Conservation (phyloP, 2,113 vertebrate genomes). For the human region GRCh38 chr11:74549001-74549500, state of each 20-base stretch:
- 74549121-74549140: too few relatives aligned
- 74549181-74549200: neutral
- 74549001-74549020: too few relatives aligned
- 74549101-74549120: too few relatives aligned
- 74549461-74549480: neutral
- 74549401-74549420: neutral
- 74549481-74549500: neutral
- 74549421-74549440: neutral
- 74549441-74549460: neutral
- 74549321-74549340: slow-evolving; percentile 35
- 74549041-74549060: too few relatives aligned
- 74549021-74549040: too few relatives aligned
- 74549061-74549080: too few relatives aligned
- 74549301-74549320: neutral
- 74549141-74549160: too few relatives aligned
- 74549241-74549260: neutral
- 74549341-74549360: slow-evolving; percentile 1
- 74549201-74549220: neutral
- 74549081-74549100: too few relatives aligned
- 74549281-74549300: neutral
- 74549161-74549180: too few relatives aligned
- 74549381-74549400: neutral
- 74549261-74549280: fast-evolving
- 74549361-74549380: fast-evolving
- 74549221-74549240: neutral